Conservation (phyloP, 2,797 vertebrate genomes). For the Myoxocephalus aenaeus region DNA sequence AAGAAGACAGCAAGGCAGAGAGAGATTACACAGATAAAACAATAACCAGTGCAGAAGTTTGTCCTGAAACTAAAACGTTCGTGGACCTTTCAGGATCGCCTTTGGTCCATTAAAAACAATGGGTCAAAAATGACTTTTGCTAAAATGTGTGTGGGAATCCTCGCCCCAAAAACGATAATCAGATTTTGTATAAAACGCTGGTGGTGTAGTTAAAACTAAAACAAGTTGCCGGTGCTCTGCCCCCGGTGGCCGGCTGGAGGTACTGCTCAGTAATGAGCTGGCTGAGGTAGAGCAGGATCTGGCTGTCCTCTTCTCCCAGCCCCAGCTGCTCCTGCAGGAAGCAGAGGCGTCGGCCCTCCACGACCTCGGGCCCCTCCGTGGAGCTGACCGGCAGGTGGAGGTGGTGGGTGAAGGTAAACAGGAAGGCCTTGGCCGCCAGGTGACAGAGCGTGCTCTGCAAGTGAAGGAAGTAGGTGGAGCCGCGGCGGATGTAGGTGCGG, state of each 20-base stretch:
- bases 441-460: conserved; percentile 90
- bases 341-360: conserved; percentile 85
- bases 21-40: conserved; percentile 45
- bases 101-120: conserved; percentile 51
- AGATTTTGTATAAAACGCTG: conserved; percentile 98
- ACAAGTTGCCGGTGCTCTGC: conserved; percentile 63
- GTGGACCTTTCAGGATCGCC: conserved; percentile 34
- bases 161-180: conserved; percentile 49
- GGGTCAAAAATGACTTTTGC: conserved; percentile 32
- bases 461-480: conserved; percentile 96
- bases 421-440: conserved; percentile 93
- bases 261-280: conserved; percentile 93
- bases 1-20: conserved; percentile 48
- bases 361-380: conserved; percentile 81
- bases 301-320: conserved; percentile 90
- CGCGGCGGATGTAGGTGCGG: conserved; percentile 93
- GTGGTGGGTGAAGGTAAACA: conserved; percentile 95
- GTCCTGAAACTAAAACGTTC: conserved; percentile 50
- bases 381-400: conserved; percentile 91
- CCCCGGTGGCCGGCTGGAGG: conserved; percentile 80
- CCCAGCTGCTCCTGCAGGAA: conserved; percentile 93
- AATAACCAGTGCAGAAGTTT: conserved; percentile 47
- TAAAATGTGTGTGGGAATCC: conserved; percentile 37
- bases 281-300: conserved; percentile 92
- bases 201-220: conserved; percentile 95